phyloP scores from a whole-genome alignment of 2,797 vertebrate species.

The Somateria mollissima region DNA sequence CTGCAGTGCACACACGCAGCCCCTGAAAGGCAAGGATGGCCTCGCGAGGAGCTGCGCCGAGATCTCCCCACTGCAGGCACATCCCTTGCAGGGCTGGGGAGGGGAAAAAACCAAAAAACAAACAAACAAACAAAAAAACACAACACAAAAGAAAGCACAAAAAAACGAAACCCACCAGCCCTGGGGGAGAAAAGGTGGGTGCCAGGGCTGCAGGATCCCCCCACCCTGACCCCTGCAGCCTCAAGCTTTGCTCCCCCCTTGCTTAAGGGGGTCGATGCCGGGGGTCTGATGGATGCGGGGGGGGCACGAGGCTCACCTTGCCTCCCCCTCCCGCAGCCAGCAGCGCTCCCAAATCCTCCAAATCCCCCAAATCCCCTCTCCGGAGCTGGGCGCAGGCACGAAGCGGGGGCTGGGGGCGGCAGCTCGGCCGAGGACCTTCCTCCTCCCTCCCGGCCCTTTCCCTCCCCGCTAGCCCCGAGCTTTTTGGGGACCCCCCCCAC shows the following conservation, averaged over 20 bases:
- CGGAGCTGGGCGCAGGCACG: not conserved
- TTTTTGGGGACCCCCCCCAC: too few species aligned
- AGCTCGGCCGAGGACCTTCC: not conserved
- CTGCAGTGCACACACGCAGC: not conserved
- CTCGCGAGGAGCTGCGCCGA: not conserved
- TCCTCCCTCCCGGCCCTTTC: not conserved
- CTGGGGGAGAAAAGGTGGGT: not conserved
- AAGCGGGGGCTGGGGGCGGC: not conserved
- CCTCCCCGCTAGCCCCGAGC: not conserved
- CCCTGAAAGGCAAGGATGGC: not conserved
- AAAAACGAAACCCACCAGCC: not conserved
- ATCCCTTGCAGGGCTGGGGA: not conserved
- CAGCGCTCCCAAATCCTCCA: not conserved
- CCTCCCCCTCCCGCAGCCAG: not conserved
- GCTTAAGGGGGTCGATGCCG: too few species aligned
- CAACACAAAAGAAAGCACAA: fast-evolving
- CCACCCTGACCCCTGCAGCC: not conserved
- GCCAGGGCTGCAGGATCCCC: not conserved
- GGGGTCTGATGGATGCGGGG: not conserved
- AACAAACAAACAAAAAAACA: too few species aligned
- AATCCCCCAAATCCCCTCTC: not conserved
- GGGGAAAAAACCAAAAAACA: too few species aligned
- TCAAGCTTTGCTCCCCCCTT: not conserved
- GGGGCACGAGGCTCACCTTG: conserved; percentile 49
- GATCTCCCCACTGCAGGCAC: not conserved